Evolutionary conservation across 2,797 vertebrate species (phyloP).

Genomic region (Echeneis naucrates): DNA sequence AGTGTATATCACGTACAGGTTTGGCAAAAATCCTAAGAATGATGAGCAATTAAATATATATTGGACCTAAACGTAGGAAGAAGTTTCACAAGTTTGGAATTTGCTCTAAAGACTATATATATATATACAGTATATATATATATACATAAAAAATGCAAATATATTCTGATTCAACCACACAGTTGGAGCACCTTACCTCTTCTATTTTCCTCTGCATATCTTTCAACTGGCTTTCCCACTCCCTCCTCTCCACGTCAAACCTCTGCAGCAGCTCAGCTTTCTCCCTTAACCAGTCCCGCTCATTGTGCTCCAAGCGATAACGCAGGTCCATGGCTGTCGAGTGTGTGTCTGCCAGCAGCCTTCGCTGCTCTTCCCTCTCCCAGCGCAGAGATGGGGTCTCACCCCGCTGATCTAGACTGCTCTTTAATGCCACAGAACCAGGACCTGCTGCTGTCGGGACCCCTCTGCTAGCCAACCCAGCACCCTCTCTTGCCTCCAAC

Average conservation of each 20-base stretch:
- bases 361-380: constrained; percentile 85
- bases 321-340: constrained; percentile 90
- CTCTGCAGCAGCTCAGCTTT: constrained; percentile 93
- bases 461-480: constrained; percentile 68
- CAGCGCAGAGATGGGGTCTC: constrained; percentile 70
- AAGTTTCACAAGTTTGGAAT: not conserved
- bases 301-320: constrained; percentile 88
- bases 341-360: constrained; percentile 82
- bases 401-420: constrained; percentile 64
- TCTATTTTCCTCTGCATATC: constrained; percentile 98
- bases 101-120: too few species aligned
- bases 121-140: too few species aligned
- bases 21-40: not conserved
- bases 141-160: not conserved
- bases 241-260: constrained; percentile 94
- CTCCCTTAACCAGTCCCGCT: constrained; percentile 91
- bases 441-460: constrained; percentile 51
- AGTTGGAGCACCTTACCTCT: constrained; percentile 87
- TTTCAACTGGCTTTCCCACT: constrained; percentile 97
- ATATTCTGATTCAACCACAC: constrained; percentile 4
- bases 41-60: not conserved
- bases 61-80: not conserved
- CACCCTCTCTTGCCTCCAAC: constrained; percentile 81
- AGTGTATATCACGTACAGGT: too few species aligned
- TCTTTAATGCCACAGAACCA: constrained; percentile 39